Base-by-base conservation (phyloP, 2,113 vertebrate genomes). In the Chaetura pelagica region DNA sequence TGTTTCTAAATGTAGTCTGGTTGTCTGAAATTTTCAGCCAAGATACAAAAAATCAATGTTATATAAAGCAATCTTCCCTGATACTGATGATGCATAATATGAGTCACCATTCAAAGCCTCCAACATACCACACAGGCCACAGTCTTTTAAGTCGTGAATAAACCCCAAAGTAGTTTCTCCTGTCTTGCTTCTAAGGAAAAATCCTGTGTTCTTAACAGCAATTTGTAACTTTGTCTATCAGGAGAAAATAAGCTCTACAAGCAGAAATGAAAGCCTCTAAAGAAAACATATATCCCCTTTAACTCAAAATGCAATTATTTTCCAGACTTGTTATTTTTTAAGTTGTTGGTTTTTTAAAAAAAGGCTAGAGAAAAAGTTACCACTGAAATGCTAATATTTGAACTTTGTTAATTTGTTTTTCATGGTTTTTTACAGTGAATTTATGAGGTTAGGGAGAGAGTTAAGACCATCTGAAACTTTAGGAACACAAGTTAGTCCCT, bases 51-150 rank as follows among this genome's bases (percentile, higher is more conserved):
- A 89, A 71, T 59, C 92, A 44, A 46, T 55, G 85, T 95, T 96
- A 97, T 15, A 94, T 96, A 96, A 97, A 94, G 90, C 52, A n/a
- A 68, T 93, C 59, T 61, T 90, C 86, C 79, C 83, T 92, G 76
- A 95, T 96, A 92, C 88, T 75, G 90, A 92, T 96, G 94, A 96
- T 95, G 90, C 90, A 93, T 63, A 92, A 61, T 23, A 38, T 96
- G 96, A 97, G 83, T 96, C 95, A 97, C 75, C 83, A 81, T 97
- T 96, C 93, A 96, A 92, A 96, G 90, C 90, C 86, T 92, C 88
- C 94, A 96, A 96, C 94, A 93, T 80, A 84, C 61, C 62, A 87
- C 88, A 97, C 54, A 90, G 92, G 63, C 69, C 73, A 89, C 73
- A 46, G 64, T 88, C 83, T 90, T 94, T 84, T 27, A 93, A 96